phyloP scores from a whole-genome alignment of 2,888 invertebrate genomes.

The Apamea crenata region DNA sequence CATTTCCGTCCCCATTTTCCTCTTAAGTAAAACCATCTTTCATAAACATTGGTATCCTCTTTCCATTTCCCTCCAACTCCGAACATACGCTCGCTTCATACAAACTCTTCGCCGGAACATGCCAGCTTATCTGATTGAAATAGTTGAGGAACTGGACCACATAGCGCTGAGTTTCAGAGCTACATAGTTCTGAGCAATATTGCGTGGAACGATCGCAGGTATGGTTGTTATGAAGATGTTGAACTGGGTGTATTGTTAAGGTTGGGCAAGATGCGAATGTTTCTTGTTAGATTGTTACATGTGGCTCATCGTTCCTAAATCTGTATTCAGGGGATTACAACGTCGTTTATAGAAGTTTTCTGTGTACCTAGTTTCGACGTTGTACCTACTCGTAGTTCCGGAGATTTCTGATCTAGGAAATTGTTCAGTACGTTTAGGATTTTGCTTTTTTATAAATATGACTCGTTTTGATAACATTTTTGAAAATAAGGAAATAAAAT shows the following conservation, averaged over 20 bases:
- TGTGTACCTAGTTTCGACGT: background rate
- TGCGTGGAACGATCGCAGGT: constrained; percentile 6
- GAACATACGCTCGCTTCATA: background rate
- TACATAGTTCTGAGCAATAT: constrained; percentile 34
- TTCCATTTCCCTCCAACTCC: background rate
- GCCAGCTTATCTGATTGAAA: constrained; percentile 48
- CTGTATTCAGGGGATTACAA: too few species aligned
- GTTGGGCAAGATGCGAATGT: background rate
- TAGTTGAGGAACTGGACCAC: constrained; percentile 51
- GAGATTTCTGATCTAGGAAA: background rate
- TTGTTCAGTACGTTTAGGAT: background rate
- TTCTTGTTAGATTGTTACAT: background rate
- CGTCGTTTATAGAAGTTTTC: background rate
- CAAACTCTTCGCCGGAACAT: constrained; percentile 33
- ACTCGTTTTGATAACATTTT: background rate
- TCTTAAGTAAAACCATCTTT: background rate
- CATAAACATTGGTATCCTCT: background rate
- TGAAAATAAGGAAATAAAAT: background rate
- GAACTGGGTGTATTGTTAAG: background rate
- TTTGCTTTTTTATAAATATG: background rate
- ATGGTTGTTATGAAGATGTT: background rate
- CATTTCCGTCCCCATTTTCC: background rate
- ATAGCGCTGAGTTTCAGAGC: constrained; percentile 15
- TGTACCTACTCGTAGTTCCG: too few species aligned
- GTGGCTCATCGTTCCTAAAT: background rate